Conservation (phyloP, 2,113 vertebrate genomes). For the Oreochromis niloticus region DNA sequence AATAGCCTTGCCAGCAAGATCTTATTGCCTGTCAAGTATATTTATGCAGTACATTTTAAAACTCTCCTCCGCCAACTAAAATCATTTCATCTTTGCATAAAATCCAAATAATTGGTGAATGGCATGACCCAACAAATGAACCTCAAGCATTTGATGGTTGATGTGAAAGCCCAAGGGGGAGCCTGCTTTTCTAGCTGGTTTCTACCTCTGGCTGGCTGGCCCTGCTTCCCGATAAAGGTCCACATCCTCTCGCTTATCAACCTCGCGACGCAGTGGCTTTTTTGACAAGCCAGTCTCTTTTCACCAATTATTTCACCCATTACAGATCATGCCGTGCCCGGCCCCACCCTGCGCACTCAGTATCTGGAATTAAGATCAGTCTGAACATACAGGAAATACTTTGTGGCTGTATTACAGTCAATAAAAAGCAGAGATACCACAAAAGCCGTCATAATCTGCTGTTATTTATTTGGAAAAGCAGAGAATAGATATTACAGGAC, state of each 20-base stretch:
- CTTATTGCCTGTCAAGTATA: constrained; percentile 63
- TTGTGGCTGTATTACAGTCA: background rate
- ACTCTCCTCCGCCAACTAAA: constrained; percentile 57
- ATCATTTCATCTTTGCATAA: constrained; percentile 75
- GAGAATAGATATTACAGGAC: background rate
- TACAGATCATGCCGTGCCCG: constrained; percentile 39
- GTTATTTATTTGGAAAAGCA: background rate
- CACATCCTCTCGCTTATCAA: constrained; percentile 58
- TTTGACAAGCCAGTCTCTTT: constrained; percentile 70
- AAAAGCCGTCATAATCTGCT: background rate
- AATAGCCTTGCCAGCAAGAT: constrained; percentile 39
- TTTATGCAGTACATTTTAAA: constrained; percentile 48
- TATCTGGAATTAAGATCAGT: constrained; percentile 42
- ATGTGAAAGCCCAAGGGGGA: constrained; percentile 62
- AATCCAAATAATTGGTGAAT: constrained; percentile 75
- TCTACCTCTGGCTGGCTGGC: constrained; percentile 58
- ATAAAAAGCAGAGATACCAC: background rate
- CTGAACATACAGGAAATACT: constrained; percentile 10
- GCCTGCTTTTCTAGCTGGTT: constrained; percentile 58
- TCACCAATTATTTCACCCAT: constrained; percentile 72
- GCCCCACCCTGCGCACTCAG: constrained; percentile 33
- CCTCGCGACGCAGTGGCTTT: constrained; percentile 37
- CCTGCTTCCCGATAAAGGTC: constrained; percentile 42
- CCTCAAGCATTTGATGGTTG: constrained; percentile 61
- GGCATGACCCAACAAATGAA: constrained; percentile 64